These are phyloP conservation scores for Apotomis capreana DNA, from an alignment of 2,888 invertebrate species.

Conservation along the genomic window DNA sequence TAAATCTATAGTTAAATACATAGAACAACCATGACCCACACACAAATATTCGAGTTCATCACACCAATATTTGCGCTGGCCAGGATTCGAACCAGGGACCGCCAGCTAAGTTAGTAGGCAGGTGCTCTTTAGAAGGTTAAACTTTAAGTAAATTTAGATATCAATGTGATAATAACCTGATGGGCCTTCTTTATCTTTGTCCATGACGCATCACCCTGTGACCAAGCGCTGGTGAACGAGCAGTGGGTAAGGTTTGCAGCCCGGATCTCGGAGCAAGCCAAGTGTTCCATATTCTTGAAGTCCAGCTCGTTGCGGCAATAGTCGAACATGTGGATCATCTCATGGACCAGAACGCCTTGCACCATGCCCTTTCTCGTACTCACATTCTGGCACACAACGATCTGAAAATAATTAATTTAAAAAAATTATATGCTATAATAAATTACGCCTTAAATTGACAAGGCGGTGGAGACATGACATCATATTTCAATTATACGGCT, in stretches of 20 bases:
- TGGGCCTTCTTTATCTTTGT: slow-evolving; percentile 89
- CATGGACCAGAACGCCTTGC: slow-evolving; percentile 93
- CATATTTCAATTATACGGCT: no score
- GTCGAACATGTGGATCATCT: slow-evolving; percentile 98
- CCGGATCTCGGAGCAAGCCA: slow-evolving; percentile 97
- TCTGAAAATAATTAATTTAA: slow-evolving; percentile 67
- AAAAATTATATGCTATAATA: no score
- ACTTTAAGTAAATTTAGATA: no score
- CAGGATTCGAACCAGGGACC: no score
- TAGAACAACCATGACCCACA: no score
- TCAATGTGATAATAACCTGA: slow-evolving; percentile 80
- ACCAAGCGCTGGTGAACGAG: slow-evolving; percentile 91
- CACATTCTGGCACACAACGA: slow-evolving; percentile 96
- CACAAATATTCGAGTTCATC: no score
- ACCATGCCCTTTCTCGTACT: slow-evolving; percentile 87
- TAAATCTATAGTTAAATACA: no score
- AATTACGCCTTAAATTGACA: no score
- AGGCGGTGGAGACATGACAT: no score
- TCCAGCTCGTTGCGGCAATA: slow-evolving; percentile 94
- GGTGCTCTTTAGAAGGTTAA: no score
- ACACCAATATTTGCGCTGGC: no score
- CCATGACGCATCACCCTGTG: slow-evolving; percentile 89
- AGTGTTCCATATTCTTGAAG: slow-evolving; percentile 94
- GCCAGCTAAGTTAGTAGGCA: no score
- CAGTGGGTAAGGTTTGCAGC: slow-evolving; percentile 98